Conservation (phyloP, 2,888 invertebrate genomes). For the Epinotia nisella region DNA sequence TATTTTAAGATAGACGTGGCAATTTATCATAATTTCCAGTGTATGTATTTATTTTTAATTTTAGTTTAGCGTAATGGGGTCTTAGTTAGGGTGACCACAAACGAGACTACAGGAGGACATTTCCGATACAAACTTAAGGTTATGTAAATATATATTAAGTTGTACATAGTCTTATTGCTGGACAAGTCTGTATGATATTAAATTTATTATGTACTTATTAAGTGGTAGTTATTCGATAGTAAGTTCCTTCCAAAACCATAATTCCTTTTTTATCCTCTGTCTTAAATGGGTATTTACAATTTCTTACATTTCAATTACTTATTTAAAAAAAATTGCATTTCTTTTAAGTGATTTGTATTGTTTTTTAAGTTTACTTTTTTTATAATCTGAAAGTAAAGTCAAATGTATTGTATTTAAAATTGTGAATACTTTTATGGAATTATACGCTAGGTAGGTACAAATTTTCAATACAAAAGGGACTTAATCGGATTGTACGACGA, state of each 20-base stretch:
- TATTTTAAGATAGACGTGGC: slow-evolving; percentile 77
- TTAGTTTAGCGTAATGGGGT: slow-evolving; percentile 51
- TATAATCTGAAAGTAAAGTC: slow-evolving; percentile 7
- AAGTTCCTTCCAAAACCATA: slow-evolving; percentile 23
- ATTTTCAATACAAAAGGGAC: slow-evolving; percentile 20
- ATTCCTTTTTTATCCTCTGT: slow-evolving; percentile 48
- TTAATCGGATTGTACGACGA: slow-evolving; percentile 18
- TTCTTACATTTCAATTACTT: slow-evolving; percentile 44
- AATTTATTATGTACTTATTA: slow-evolving; percentile 47
- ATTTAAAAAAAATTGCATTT: slow-evolving; percentile 33
- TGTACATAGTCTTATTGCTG: slow-evolving; percentile 55
- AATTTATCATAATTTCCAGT: slow-evolving; percentile 62
- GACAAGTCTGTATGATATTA: slow-evolving; percentile 44
- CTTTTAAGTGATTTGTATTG: slow-evolving; percentile 22
- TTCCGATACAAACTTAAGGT: slow-evolving; percentile 48
- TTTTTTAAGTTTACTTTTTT: background rate
- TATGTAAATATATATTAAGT: slow-evolving; percentile 54
- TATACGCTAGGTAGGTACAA: slow-evolving; percentile 42
- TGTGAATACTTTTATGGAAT: slow-evolving; percentile 37
- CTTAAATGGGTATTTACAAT: slow-evolving; percentile 54
- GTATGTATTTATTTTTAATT: slow-evolving; percentile 73
- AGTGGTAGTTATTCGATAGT: slow-evolving; percentile 40
- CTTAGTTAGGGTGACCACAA: slow-evolving; percentile 53
- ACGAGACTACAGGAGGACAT: slow-evolving; percentile 38
- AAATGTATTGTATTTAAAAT: slow-evolving; percentile 15